Evolutionary conservation across 1,140 invertebrate genomes (phyloP).

Genomic region (Potamilus streckersoni): DNA sequence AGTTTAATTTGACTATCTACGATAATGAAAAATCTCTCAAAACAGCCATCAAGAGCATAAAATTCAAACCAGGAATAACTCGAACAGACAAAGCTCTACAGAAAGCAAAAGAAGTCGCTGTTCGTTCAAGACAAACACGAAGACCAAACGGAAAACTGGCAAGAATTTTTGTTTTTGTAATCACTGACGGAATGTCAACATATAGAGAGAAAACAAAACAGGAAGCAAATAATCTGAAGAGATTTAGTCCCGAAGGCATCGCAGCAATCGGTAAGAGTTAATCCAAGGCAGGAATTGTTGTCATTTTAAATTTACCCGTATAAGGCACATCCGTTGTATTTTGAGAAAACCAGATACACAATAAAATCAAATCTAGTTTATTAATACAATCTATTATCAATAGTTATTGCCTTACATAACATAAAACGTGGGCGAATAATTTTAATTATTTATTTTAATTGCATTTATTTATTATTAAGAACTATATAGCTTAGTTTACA

Average conservation of each 20-base stretch:
- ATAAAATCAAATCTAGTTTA: no score
- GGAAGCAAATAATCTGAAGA: conserved; percentile 36
- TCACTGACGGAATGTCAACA: conserved; percentile 27
- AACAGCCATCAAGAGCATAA: conserved; percentile 10
- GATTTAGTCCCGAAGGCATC: neutral
- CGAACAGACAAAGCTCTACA: conserved; percentile 16
- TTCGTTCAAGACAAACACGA: neutral
- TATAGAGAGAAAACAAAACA: conserved; percentile 3
- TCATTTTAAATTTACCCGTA: no score
- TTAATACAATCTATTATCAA: no score
- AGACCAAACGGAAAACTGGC: conserved; percentile 5
- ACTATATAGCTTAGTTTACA: no score
- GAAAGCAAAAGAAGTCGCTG: conserved; percentile 1
- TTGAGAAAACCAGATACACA: no score
- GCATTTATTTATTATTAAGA: no score
- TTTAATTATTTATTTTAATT: no score
- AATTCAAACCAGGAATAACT: conserved; percentile 14
- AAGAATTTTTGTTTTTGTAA: conserved; percentile 4
- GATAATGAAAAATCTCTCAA: conserved; percentile 1
- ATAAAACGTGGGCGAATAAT: no score
- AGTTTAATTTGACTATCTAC: conserved; percentile 18
- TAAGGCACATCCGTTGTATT: no score
- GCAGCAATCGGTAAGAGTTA: neutral
- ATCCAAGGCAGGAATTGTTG: no score
- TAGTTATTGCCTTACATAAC: no score